Evolutionary conservation across 2,888 invertebrate genomes (phyloP).

Genomic region (Sipunculus nudus): DNA sequence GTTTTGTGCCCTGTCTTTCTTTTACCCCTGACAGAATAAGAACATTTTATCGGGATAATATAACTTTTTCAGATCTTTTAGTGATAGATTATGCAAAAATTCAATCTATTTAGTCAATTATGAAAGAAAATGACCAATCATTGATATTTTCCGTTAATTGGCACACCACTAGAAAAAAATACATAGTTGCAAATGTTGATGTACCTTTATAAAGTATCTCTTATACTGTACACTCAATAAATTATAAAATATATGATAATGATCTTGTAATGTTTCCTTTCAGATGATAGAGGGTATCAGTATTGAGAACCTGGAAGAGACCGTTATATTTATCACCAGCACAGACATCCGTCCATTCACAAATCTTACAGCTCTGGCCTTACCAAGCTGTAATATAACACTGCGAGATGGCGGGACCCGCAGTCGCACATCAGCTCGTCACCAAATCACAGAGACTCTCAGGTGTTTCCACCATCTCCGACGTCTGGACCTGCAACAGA

Average conservation of each 20-base stretch:
- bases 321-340: conserved; percentile 46
- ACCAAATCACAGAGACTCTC: conserved; percentile 33
- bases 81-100: too few species aligned
- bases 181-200: background rate
- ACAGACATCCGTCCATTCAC: conserved; percentile 43
- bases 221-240: background rate
- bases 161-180: background rate
- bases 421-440: conserved; percentile 43
- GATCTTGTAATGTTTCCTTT: conserved; percentile 1
- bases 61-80: too few species aligned
- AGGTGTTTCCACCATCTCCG: conserved; percentile 35
- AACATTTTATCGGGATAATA: too few species aligned
- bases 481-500: conserved; percentile 50
- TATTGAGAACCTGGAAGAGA: conserved; percentile 52
- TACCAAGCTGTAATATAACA: conserved; percentile 54
- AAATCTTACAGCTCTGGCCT: conserved; percentile 43
- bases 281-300: conserved; percentile 52
- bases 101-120: too few species aligned
- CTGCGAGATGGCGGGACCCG: conserved; percentile 52
- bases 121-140: too few species aligned
- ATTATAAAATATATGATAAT: background rate
- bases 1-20: too few species aligned
- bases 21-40: too few species aligned
- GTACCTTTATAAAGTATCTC: background rate
- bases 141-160: background rate